Conservation (phyloP, 2,888 invertebrate species). For the Autographa pulchrina region DNA sequence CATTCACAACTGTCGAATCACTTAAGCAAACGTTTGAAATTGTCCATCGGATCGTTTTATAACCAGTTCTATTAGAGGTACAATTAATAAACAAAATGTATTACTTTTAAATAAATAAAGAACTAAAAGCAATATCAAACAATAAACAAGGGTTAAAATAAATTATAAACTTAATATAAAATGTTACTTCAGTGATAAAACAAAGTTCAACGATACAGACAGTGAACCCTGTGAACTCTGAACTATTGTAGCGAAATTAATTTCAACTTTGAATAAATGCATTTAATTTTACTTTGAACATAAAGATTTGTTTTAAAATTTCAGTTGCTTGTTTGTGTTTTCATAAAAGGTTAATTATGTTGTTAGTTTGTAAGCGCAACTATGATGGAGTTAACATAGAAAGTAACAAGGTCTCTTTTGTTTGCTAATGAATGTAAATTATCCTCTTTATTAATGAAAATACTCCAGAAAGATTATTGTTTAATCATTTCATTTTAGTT, state of each 20-base stretch:
- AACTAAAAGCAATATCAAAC: neutral
- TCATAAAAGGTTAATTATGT: neutral
- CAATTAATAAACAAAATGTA: too few species aligned
- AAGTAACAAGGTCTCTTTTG: neutral
- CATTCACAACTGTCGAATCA: too few species aligned
- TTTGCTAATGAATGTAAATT: neutral
- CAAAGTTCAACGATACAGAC: constrained; percentile 35
- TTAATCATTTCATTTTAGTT: too few species aligned
- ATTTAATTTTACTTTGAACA: constrained; percentile 24
- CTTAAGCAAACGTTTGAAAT: too few species aligned
- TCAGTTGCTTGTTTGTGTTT: neutral
- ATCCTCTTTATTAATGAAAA: too few species aligned
- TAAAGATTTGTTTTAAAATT: constrained; percentile 24
- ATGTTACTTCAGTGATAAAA: constrained; percentile 8
- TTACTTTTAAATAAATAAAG: too few species aligned
- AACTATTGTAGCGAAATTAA: constrained; percentile 48
- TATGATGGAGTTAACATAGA: neutral
- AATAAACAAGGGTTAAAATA: neutral
- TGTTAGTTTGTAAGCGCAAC: neutral
- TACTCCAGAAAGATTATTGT: too few species aligned
- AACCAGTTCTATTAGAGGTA: too few species aligned
- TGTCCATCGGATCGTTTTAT: too few species aligned
- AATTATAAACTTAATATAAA: neutral
- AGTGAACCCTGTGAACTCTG: constrained; percentile 55
- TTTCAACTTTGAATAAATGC: constrained; percentile 49